Base-by-base conservation (phyloP, 2,113 vertebrate species). In the Stercorarius parasiticus region DNA sequence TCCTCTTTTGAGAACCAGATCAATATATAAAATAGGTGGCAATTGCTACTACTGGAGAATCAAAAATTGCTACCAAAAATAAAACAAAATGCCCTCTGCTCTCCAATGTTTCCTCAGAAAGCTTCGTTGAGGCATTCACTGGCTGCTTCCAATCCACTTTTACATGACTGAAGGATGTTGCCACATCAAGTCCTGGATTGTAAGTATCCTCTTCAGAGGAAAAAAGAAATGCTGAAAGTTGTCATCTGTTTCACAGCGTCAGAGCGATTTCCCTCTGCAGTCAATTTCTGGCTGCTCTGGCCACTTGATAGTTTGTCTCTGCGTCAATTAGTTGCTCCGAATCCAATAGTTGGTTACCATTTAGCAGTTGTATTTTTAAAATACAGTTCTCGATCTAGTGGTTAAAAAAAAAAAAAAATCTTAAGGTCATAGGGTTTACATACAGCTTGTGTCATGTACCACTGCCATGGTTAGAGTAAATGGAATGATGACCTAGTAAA, bases 311-410 rank as follows among this genome's bases (percentile, higher is more conserved):
- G 34, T 21, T 81, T 71, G 72, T 38, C 81, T 85, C 61, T 38
- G 19, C 2, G 1, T 58, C 0, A 0, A 45, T 23, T 34, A 30
- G 42, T 61, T 81, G 52, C 61, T 74, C 85, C 15, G 1, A 82
- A 94, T 94, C 74, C 81, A 64, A 8, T 13, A 72, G 76, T n/a
- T 56, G n/a, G 49, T 82, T 50, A 84, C n/a, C 36, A 66, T 90
- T 90, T 86, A 88, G 73, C 70, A 77, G 82, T 69, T 45, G 53
- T 64, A 38, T 71, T 80, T 91, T 88, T 45, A 59, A 93, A 88
- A 67, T 21, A 91, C 45, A 93, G 95, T 90, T 95, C 91, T 95
- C 2, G 5, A 96, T 91, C 94, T 98, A 98, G 98, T 98, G 98
- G 98, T 98, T 98, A 96, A 95, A 74, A 94, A 90, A 73, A n/a